These are phyloP conservation scores for Brachyptera risi DNA, from an alignment of 2,888 invertebrate genomes.

Conservation along the genomic window DNA sequence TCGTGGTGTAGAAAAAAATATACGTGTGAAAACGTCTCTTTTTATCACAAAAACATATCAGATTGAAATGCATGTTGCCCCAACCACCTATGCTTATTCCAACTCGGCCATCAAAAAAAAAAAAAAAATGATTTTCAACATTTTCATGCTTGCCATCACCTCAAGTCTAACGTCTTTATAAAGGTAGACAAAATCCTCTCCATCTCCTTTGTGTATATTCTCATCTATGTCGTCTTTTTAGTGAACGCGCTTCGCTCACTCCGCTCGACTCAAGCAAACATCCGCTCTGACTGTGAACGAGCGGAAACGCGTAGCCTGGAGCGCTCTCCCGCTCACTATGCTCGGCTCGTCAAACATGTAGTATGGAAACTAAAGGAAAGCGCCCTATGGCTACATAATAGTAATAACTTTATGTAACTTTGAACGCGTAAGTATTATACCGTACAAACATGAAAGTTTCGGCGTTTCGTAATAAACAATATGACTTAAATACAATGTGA, in stretches of 20 bases:
- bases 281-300: conserved; percentile 27
- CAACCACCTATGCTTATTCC: too few relatives aligned
- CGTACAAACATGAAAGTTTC: background rate
- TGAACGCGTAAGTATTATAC: background rate
- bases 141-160: background rate
- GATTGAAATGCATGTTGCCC: too few relatives aligned
- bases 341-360: background rate
- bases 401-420: background rate
- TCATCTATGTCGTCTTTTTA: too few relatives aligned
- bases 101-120: too few relatives aligned
- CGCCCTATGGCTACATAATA: background rate
- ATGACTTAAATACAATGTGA: too few relatives aligned
- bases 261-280: conserved; percentile 24
- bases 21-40: too few relatives aligned
- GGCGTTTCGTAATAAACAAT: background rate
- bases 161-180: background rate
- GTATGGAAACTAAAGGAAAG: background rate
- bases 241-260: background rate
- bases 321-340: conserved; percentile 14
- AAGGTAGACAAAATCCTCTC: conserved; percentile 5
- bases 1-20: too few relatives aligned
- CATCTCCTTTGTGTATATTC: too few relatives aligned
- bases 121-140: too few relatives aligned
- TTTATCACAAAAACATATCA: too few relatives aligned
- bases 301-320: conserved; percentile 28